Evolutionary conservation across 2,888 invertebrate species (phyloP), one percentile per base, ranked within the genome.

Genomic region (Eupeodes latifasciatus): DNA sequence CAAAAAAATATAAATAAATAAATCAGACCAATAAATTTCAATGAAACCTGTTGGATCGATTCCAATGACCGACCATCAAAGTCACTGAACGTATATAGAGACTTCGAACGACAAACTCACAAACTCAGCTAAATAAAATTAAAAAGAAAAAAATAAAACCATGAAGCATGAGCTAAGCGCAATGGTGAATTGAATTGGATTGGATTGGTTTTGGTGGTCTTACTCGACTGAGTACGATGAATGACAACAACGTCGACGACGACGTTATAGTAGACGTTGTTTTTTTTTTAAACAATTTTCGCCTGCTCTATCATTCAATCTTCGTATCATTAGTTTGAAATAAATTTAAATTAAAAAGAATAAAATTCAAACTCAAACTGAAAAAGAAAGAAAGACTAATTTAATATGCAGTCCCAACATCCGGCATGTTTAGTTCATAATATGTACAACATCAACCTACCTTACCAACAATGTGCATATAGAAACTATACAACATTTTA

Each of bases 11-110:
- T 3, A 55, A 47, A 59, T 59, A 81, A 67, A 34, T 55, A 78
- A 75, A 72, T 62, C 83, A 83, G 57, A 76, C 74, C 78, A 86
- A 77, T 86, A 89, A 82, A 79, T 89, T 89, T 82, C 72, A 85
- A 82, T 85, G 76, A 89, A 85, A 89, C 89, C 89, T 89, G 89
- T 89, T 89, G 89, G 89, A 89, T 89, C 79, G 81, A 89, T 85
- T 85, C 89, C 89, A 85, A 89, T 89, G 89, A 76, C 89, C 85
- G 89, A 89, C 89, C 89, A 85, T 85, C 85, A 89, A 89, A 89
- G 89, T 89, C 89, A 85, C 79, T 85, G 89, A 82, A 89, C 85
- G 55, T 9, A 40, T 40, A 40, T 55, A 44, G 55, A 40, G 0
- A 67, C 75, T 19, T 19, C 40, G 19, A 49, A 55, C 27, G n/a